A percentile compares a stretch with the other conserved stretches of the same genome.
Evolutionary conservation across 2,888 invertebrate genomes (phyloP).

Genomic region (Neocrepidodera transversa): DNA sequence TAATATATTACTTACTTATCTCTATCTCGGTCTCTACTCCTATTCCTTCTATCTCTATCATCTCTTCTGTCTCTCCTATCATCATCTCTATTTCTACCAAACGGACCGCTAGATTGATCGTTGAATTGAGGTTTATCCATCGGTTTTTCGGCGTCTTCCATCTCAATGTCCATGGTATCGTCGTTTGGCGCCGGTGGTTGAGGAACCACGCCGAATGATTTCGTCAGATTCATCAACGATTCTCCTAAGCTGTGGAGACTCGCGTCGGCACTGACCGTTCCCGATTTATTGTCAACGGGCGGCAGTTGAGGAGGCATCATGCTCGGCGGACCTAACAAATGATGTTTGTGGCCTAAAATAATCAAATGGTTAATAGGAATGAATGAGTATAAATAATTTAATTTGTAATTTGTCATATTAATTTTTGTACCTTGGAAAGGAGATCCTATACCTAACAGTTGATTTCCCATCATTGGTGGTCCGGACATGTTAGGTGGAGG

Average conservation of each 20-base stretch:
- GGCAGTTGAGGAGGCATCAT: slow-evolving; percentile 50
- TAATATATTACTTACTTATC: slow-evolving; percentile 34
- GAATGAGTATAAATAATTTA: not conserved
- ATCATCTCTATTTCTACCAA: slow-evolving; percentile 34
- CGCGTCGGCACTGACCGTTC: slow-evolving; percentile 36
- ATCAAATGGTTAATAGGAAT: not conserved
- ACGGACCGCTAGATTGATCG: slow-evolving; percentile 54
- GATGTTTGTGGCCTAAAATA: slow-evolving; percentile 7
- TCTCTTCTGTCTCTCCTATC: slow-evolving; percentile 43
- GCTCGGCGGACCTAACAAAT: slow-evolving; percentile 39
- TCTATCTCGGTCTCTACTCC: slow-evolving; percentile 46
- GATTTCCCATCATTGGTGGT: slow-evolving; percentile 59
- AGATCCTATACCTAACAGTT: slow-evolving; percentile 56
- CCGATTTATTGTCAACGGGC: slow-evolving; percentile 38
- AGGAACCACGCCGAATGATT: slow-evolving; percentile 54
- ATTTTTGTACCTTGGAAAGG: slow-evolving; percentile 53
- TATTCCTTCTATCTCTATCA: slow-evolving; percentile 52
- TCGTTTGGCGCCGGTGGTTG: slow-evolving; percentile 64
- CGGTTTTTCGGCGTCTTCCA: slow-evolving; percentile 65
- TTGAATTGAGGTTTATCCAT: slow-evolving; percentile 52
- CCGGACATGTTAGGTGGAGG: slow-evolving; percentile 67
- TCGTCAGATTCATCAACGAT: slow-evolving; percentile 60
- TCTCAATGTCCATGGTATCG: slow-evolving; percentile 84
- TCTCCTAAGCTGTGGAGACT: slow-evolving; percentile 48
- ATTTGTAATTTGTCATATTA: too few relatives aligned